These are phyloP conservation scores for Synergus gifuensis DNA, from an alignment of 2,888 invertebrate species.

Conservation along the genomic window DNA sequence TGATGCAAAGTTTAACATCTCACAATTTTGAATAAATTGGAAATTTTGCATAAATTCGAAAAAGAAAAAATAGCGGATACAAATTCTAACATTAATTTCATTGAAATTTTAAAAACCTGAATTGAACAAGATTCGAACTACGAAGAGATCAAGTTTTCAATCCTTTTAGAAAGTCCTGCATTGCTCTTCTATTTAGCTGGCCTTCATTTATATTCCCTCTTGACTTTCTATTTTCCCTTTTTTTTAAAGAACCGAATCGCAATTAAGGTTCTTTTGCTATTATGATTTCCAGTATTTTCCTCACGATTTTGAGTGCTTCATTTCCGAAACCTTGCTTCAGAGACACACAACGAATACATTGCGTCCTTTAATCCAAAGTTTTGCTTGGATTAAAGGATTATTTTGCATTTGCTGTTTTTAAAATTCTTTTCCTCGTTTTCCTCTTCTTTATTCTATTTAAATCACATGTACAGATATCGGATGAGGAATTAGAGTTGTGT, in stretches of 20 bases:
- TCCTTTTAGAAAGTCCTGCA: neutral
- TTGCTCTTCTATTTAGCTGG: neutral
- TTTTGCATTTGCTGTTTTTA: neutral
- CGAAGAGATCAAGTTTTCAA: neutral
- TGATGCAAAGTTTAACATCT: no score
- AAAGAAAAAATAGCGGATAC: no score
- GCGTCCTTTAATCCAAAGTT: constrained; percentile 27
- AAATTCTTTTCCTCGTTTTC: neutral
- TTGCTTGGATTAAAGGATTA: neutral
- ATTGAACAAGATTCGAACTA: neutral
- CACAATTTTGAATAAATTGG: no score
- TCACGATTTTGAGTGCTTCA: constrained; percentile 17
- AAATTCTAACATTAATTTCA: no score
- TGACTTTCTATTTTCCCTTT: neutral
- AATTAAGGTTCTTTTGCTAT: neutral
- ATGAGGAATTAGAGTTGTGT: constrained; percentile 22
- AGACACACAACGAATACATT: neutral
- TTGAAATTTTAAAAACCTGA: no score
- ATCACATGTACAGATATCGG: constrained; percentile 22
- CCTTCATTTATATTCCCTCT: neutral
- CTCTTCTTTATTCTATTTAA: constrained; percentile 4
- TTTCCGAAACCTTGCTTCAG: neutral
- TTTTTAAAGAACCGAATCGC: neutral
- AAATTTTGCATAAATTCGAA: no score
- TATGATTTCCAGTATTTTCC: constrained; percentile 12